Conservation (phyloP, 1,140 invertebrate genomes). For the Phthorimaea operculella region DNA sequence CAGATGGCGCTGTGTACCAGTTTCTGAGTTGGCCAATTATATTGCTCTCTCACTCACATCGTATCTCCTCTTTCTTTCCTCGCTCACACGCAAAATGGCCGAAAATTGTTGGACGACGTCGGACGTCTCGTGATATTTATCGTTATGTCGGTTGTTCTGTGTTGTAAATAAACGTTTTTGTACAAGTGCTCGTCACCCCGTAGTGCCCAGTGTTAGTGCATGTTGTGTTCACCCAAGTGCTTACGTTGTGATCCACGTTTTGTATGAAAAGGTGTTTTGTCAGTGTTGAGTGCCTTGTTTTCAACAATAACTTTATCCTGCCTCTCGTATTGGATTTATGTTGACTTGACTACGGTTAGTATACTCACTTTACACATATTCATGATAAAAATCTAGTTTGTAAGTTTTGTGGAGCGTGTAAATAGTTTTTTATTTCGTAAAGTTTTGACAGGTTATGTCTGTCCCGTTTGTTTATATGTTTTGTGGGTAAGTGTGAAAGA, state of each 20-base stretch:
- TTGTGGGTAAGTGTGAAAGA: slow-evolving; percentile 29
- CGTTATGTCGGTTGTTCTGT: slow-evolving; percentile 32
- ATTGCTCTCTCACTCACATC: slow-evolving; percentile 11
- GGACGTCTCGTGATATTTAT: slow-evolving; percentile 48
- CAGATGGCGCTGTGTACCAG: slow-evolving; percentile 9
- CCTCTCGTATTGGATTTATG: slow-evolving; percentile 59
- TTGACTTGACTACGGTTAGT: slow-evolving; percentile 55
- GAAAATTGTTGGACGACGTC: slow-evolving; percentile 48
- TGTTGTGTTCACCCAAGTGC: slow-evolving; percentile 36
- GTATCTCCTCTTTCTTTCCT: slow-evolving; percentile 24
- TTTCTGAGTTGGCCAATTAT: neutral
- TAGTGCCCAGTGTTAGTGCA: slow-evolving; percentile 39
- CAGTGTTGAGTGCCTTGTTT: slow-evolving; percentile 59
- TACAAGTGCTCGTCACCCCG: slow-evolving; percentile 32
- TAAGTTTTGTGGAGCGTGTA: slow-evolving; percentile 30
- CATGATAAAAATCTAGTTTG: neutral
- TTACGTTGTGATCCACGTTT: slow-evolving; percentile 35
- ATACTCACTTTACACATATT: slow-evolving; percentile 11
- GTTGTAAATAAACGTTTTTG: slow-evolving; percentile 53
- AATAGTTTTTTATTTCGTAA: slow-evolving; percentile 46
- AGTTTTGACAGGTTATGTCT: slow-evolving; percentile 44
- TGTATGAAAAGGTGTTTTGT: slow-evolving; percentile 40
- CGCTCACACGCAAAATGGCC: slow-evolving; percentile 54
- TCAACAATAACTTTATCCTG: slow-evolving; percentile 43
- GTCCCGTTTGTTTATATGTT: slow-evolving; percentile 26